phyloP scores from a whole-genome alignment of 2,888 invertebrate genomes.

The Thymelicus acteon region DNA sequence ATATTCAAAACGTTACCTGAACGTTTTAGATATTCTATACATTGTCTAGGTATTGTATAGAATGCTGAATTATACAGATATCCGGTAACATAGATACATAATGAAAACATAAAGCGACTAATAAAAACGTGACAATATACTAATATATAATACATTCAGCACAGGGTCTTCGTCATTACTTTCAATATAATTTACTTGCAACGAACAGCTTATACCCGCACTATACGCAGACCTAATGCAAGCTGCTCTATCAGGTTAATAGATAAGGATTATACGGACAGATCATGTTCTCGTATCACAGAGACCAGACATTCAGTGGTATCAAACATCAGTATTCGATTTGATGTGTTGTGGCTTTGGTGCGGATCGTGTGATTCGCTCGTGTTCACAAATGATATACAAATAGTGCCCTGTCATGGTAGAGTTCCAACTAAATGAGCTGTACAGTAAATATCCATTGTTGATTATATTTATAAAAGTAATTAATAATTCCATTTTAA shows the following conservation, averaged over 20 bases:
- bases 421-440: constrained; percentile 2
- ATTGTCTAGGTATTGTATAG: too few relatives aligned
- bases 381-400: constrained; percentile 2
- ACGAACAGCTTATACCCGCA: too few relatives aligned
- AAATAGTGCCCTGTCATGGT: constrained; percentile 1
- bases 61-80: too few relatives aligned
- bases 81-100: too few relatives aligned
- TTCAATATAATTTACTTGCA: too few relatives aligned
- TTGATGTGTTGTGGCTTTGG: not conserved
- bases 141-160: too few relatives aligned
- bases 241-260: not conserved
- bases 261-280: constrained; percentile 1
- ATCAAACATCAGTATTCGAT: not conserved
- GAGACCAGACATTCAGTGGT: not conserved
- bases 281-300: constrained; percentile 1
- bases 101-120: too few relatives aligned
- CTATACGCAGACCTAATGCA: not conserved
- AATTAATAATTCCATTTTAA: too few relatives aligned
- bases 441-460: not conserved
- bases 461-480: not conserved
- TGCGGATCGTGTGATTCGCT: not conserved
- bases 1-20: too few relatives aligned
- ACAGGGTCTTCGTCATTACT: too few relatives aligned
- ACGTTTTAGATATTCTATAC: too few relatives aligned
- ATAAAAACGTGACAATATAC: too few relatives aligned